Base-by-base conservation (phyloP, 2,113 vertebrate genomes). In the Oryctolagus cuniculus region DNA sequence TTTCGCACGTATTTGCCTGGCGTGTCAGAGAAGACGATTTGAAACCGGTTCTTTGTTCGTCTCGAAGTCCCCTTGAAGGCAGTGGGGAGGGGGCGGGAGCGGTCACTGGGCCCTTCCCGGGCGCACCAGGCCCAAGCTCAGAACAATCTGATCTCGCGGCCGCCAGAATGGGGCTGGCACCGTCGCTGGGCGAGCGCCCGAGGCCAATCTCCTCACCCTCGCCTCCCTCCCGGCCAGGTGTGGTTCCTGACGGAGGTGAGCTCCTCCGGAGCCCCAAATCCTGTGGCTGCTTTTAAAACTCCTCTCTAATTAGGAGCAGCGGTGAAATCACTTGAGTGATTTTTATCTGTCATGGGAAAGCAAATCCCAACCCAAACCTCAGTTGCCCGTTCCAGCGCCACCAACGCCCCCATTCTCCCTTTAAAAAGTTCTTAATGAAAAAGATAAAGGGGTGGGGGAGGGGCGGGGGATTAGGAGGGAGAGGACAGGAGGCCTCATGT, bases 291-390 rank as follows among this genome's bases (percentile, higher is more conserved):
- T 91, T 94, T 91, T 74, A 95, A 97, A 95, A 84, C 89, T 94
- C 84, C 96, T 89, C 90, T 96, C 93, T 96, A 95, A 97, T 97
- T 97, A 98, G 80, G 96, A 86, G 85, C 90, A 92, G 90, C 74
- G 74, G 58, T 94, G 93, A 95, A 96, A 94, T 95, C 90, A 94
- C 77, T 79, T 12, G 77, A 81, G 85, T 21, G 96, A 97, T 97
- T 83, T 92, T 95, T 97, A 97, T 97, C 97, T 95, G 95, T 95
- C 95, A 55, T 97, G 96, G 96, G 97, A 97, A 97, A 92, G 85
- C 79, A 90, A 95, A 95, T 90, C 90, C 94, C 69, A 94, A 77
- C 66, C 78, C 88, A 92, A 96, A 80, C 73, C 61, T 93, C 83
- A 31, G 84, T 44, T 83, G 81, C 81, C 38, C 58, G 75, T 75